These are phyloP conservation scores for Corvus cornix DNA, from an alignment of 2,113 vertebrate species.

Conservation along the genomic window DNA sequence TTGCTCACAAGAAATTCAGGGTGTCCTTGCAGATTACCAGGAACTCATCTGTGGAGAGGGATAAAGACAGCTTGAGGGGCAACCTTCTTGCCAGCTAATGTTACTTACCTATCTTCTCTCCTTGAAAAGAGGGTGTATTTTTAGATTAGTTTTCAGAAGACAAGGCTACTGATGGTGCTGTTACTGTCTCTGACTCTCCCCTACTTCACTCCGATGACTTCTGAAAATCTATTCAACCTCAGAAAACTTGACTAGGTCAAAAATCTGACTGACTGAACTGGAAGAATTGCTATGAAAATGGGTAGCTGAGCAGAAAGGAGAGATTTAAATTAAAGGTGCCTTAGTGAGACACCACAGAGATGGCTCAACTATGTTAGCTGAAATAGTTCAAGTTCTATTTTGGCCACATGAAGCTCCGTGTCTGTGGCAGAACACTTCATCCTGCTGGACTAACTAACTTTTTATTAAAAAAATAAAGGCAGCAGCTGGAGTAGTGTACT, in stretches of 20 bases:
- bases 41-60: neutral
- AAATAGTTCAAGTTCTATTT: neutral
- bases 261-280: neutral
- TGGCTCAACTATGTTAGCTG: neutral
- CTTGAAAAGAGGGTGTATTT: neutral
- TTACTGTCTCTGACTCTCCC: neutral
- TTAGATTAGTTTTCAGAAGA: neutral
- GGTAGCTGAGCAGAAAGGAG: neutral
- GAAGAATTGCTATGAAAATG: neutral
- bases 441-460: neutral
- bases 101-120: neutral
- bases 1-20: neutral
- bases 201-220: neutral
- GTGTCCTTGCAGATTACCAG: neutral
- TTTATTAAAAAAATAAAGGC: neutral
- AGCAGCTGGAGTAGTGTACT: neutral
- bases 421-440: rapidly evolving
- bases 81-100: neutral
- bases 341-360: neutral
- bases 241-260: neutral
- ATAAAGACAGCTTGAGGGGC: neutral
- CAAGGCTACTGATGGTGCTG: neutral
- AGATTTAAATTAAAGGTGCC: neutral
- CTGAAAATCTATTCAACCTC: neutral
- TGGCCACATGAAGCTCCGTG: rapidly evolving